phyloP scores from a whole-genome alignment of 2,888 invertebrate genomes.

The Drosophila merina region DNA sequence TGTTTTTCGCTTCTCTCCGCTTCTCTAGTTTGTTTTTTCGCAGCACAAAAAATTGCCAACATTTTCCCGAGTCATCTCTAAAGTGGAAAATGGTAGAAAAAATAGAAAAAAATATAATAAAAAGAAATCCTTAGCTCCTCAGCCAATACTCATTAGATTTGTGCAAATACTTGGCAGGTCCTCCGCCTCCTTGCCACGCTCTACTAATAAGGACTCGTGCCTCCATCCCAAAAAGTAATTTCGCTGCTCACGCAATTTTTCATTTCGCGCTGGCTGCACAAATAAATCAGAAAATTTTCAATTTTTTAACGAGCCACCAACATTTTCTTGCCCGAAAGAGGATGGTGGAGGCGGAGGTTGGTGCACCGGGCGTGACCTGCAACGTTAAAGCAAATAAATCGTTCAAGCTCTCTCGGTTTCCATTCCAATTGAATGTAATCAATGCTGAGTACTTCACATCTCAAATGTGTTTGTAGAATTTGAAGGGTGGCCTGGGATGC shows the following conservation, averaged over 20 bases:
- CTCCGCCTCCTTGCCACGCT: neutral
- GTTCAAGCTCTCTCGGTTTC: slow-evolving; percentile 65
- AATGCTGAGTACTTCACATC: slow-evolving; percentile 43
- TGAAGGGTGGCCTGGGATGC: neutral
- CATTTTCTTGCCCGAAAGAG: slow-evolving; percentile 28
- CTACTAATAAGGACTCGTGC: slow-evolving; percentile 23
- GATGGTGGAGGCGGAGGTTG: neutral
- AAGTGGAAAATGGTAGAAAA: slow-evolving; percentile 10
- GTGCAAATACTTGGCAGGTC: slow-evolving; percentile 56
- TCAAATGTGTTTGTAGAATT: slow-evolving; percentile 68
- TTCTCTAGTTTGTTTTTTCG: slow-evolving; percentile 15
- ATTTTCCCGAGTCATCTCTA: slow-evolving; percentile 33
- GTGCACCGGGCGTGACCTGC: slow-evolving; percentile 37
- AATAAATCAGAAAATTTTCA: slow-evolving; percentile 72
- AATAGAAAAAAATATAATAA: slow-evolving; percentile 14
- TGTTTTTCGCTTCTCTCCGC: slow-evolving; percentile 16
- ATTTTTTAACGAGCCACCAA: slow-evolving; percentile 54
- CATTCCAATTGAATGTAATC: slow-evolving; percentile 46
- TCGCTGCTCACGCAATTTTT: slow-evolving; percentile 73
- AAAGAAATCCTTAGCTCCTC: slow-evolving; percentile 21
- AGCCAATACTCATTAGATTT: slow-evolving; percentile 52
- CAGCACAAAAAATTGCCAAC: slow-evolving; percentile 37
- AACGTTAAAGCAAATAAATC: slow-evolving; percentile 72
- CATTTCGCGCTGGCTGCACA: slow-evolving; percentile 65
- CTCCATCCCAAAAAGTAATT: slow-evolving; percentile 58